These are phyloP conservation scores for Lochmaea crataegi DNA, from an alignment of 2,888 invertebrate species.

Conservation along the genomic window DNA sequence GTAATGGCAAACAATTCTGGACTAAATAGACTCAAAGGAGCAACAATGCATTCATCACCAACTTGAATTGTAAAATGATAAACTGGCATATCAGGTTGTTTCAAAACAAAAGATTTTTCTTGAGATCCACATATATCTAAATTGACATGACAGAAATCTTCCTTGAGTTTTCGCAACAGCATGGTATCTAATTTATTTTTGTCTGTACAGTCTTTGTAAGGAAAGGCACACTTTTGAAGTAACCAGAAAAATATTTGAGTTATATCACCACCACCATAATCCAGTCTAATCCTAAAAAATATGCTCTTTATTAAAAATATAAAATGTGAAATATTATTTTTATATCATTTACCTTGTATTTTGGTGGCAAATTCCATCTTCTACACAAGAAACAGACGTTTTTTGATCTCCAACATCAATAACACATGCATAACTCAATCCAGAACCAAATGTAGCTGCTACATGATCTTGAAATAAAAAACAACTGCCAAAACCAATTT, in stretches of 20 bases:
- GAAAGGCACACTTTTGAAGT: conserved; percentile 89
- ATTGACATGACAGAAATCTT: conserved; percentile 91
- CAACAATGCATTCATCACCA: conserved; percentile 93
- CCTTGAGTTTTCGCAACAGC: conserved; percentile 85
- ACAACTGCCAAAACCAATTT: conserved; percentile 71
- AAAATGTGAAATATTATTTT: no score
- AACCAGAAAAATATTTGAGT: conserved; percentile 91
- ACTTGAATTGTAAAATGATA: conserved; percentile 80
- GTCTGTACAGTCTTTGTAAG: conserved; percentile 84
- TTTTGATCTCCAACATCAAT: conserved; percentile 97
- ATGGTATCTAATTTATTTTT: conserved; percentile 80
- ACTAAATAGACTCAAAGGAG: conserved; percentile 88
- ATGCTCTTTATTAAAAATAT: neutral
- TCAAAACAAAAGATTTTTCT: conserved; percentile 82
- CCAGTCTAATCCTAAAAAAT: conserved; percentile 68
- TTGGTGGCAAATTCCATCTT: conserved; percentile 94
- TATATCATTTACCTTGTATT: conserved; percentile 72
- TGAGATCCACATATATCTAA: conserved; percentile 90
- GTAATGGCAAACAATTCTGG: conserved; percentile 90
- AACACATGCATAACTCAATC: conserved; percentile 89
- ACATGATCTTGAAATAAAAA: conserved; percentile 77
- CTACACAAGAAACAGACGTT: conserved; percentile 94
- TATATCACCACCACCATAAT: conserved; percentile 92
- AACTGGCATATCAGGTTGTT: conserved; percentile 76
- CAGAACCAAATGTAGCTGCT: conserved; percentile 86